Conservation (phyloP, 2,888 invertebrate genomes). For the Polyommatus icarus region DNA sequence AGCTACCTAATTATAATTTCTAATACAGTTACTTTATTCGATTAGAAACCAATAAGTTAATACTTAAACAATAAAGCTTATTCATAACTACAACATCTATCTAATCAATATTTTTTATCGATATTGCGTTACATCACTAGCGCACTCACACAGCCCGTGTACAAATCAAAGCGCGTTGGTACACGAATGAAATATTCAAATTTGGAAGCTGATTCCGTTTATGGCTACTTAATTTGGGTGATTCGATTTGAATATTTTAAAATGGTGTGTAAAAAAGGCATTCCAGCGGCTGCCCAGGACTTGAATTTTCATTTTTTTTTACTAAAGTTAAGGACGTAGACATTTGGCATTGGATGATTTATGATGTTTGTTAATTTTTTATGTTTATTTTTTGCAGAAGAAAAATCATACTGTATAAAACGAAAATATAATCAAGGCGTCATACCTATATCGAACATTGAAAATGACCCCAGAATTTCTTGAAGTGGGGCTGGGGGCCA, state of each 20-base stretch:
- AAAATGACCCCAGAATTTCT: too few species aligned
- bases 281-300: constrained; percentile 53
- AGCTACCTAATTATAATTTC: too few species aligned
- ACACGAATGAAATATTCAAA: constrained; percentile 79
- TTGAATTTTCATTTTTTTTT: constrained; percentile 37
- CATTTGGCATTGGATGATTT: background rate
- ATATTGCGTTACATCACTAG: constrained; percentile 47
- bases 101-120: constrained; percentile 27
- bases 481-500: too few species aligned
- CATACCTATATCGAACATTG: too few species aligned
- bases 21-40: too few species aligned
- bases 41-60: too few species aligned
- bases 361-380: background rate
- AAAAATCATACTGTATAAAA: too few species aligned
- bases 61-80: background rate
- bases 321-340: constrained; percentile 9
- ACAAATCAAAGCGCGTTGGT: constrained; percentile 71
- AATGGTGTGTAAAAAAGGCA: constrained; percentile 67
- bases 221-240: constrained; percentile 81
- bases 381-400: background rate
- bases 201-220: constrained; percentile 81
- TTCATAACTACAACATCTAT: background rate
- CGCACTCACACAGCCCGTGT: constrained; percentile 52
- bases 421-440: too few species aligned
- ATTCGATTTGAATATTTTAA: constrained; percentile 79